phyloP scores from a whole-genome alignment of 2,888 invertebrate species.

The Hypselothyrea guttata region DNA sequence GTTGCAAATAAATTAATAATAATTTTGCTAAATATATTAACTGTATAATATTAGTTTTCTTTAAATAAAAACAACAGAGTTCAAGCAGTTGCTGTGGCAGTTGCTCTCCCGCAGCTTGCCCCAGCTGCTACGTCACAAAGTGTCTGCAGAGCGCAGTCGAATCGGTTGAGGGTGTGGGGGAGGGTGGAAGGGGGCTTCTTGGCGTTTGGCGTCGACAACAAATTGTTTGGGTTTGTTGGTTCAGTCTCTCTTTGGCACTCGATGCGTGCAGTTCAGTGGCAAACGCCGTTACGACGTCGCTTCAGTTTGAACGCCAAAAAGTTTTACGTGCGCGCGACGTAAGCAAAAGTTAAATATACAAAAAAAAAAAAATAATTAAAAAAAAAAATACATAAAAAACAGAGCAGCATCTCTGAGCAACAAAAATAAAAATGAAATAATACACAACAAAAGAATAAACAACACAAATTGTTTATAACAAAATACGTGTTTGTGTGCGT shows the following conservation, averaged over 20 bases:
- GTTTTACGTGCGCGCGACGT: slow-evolving; percentile 48
- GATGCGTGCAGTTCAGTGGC: slow-evolving; percentile 51
- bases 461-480: slow-evolving; percentile 43
- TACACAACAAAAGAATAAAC: slow-evolving; percentile 22
- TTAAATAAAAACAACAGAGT: too few relatives aligned
- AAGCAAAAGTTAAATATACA: slow-evolving; percentile 43
- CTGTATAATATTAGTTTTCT: too few relatives aligned
- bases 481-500: slow-evolving; percentile 28
- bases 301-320: slow-evolving; percentile 31
- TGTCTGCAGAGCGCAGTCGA: slow-evolving; percentile 28
- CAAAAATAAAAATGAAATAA: slow-evolving; percentile 17
- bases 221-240: slow-evolving; percentile 7
- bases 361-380: slow-evolving; percentile 15
- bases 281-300: slow-evolving; percentile 9
- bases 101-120: too few relatives aligned
- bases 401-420: slow-evolving; percentile 31
- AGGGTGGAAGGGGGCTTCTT: too few relatives aligned
- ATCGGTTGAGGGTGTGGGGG: slow-evolving; percentile 5
- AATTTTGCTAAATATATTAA: too few relatives aligned
- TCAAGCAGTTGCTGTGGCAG: background rate
- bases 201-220: slow-evolving; percentile 29
- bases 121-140: slow-evolving; percentile 10
- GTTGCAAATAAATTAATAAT: too few relatives aligned
- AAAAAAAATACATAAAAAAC: background rate
- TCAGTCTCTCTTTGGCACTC: slow-evolving; percentile 61